These are phyloP conservation scores for Meliscaeva auricollis DNA, from an alignment of 2,888 invertebrate species.

Conservation along the genomic window DNA sequence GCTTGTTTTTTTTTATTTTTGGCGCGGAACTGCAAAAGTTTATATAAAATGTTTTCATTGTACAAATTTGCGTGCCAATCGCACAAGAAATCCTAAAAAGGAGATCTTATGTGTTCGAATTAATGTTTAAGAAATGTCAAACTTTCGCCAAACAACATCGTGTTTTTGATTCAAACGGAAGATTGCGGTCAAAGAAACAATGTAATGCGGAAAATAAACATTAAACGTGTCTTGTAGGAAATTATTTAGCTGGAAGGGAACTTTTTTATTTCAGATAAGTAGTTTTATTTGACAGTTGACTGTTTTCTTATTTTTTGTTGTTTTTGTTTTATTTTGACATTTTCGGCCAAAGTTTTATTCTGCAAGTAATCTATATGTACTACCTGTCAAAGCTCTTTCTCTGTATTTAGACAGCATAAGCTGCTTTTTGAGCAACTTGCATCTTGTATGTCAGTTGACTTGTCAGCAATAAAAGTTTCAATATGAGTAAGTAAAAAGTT, in stretches of 20 bases:
- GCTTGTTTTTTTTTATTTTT: background rate
- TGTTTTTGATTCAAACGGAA: conserved; percentile 33
- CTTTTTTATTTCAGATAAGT: background rate
- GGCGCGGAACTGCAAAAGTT: conserved; percentile 31
- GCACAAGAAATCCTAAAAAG: conserved; percentile 29
- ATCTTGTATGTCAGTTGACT: no score
- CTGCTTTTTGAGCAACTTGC: no score
- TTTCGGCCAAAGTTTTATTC: background rate
- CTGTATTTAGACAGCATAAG: no score
- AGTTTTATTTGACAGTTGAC: background rate
- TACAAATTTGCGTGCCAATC: conserved; percentile 45
- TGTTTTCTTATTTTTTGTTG: background rate
- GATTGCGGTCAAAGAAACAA: conserved; percentile 42
- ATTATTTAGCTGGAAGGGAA: background rate
- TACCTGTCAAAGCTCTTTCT: no score
- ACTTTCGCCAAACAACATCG: conserved; percentile 60
- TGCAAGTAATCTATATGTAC: no score
- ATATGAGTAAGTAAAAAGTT: no score
- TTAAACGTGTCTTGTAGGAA: background rate
- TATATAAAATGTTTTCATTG: conserved; percentile 31
- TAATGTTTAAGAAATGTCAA: conserved; percentile 60
- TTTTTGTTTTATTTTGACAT: background rate
- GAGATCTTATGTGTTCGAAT: conserved; percentile 30
- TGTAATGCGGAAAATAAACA: background rate
- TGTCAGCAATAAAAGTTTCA: no score